Percentiles rank a stretch among this genome's conserved stretches.
Evolutionary conservation across 2,113 vertebrate species (phyloP).

Genomic region (Tiliqua scincoides): DNA sequence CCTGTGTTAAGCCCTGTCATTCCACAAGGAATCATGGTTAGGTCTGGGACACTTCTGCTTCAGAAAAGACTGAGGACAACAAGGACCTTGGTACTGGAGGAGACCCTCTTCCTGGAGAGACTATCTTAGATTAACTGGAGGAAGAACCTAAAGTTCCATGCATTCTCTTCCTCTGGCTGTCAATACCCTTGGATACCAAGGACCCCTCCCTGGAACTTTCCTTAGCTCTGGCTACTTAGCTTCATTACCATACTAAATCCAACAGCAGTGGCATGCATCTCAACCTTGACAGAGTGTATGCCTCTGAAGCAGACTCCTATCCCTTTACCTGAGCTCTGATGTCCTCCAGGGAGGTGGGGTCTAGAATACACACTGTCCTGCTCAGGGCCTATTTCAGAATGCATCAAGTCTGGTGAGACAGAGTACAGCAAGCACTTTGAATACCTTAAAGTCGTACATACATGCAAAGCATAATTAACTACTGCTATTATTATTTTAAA

Average conservation of each 20-base stretch:
- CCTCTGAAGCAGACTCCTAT: neutral
- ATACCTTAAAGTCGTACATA: neutral
- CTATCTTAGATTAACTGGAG: neutral
- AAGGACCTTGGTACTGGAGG: neutral
- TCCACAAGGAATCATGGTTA: neutral
- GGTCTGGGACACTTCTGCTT: neutral
- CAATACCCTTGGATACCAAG: neutral
- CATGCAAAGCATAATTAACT: neutral
- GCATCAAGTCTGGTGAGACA: neutral
- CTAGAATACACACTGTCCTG: neutral
- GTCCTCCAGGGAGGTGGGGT: neutral
- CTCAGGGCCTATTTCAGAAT: neutral
- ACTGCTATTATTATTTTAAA: neutral
- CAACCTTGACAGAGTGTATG: neutral
- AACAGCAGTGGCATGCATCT: neutral
- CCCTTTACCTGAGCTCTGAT: neutral
- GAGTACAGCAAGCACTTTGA: neutral
- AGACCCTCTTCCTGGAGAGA: neutral
- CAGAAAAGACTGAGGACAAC: neutral
- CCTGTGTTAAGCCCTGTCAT: neutral
- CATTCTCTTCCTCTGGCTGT: neutral
- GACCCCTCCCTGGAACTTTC: neutral
- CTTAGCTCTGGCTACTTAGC: neutral
- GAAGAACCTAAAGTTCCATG: neutral
- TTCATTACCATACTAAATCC: neutral